phyloP scores from a whole-genome alignment of 2,797 vertebrate genomes.

The Lepus townsendii region DNA sequence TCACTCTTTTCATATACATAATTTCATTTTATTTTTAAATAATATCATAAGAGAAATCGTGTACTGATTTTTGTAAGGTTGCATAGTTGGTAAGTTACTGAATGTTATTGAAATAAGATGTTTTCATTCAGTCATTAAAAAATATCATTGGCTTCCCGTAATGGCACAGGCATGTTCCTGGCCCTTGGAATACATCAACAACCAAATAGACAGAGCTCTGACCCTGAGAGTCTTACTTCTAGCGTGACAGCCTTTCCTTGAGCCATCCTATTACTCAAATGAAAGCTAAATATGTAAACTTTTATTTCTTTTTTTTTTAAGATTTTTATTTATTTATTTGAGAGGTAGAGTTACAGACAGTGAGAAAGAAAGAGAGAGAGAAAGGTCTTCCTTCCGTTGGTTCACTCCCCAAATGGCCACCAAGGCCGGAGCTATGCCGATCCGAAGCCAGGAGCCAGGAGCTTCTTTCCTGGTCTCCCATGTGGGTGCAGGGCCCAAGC shows the following conservation, averaged over 20 bases:
- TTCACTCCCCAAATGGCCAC: too few species aligned
- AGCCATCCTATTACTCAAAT: background rate
- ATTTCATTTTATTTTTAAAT: slow-evolving; percentile 26
- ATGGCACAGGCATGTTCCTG: background rate
- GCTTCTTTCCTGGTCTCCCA: too few species aligned
- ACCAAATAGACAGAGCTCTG: background rate
- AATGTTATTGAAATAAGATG: background rate
- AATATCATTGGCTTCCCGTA: background rate
- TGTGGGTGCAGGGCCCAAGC: too few species aligned
- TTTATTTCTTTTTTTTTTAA: background rate
- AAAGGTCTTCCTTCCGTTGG: too few species aligned
- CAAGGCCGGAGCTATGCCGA: too few species aligned
- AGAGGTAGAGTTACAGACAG: too few species aligned
- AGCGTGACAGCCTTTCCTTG: background rate
- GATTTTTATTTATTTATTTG: background rate
- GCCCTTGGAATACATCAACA: background rate
- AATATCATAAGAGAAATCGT: background rate
- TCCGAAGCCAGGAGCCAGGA: too few species aligned
- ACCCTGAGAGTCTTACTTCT: background rate
- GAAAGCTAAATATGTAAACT: slow-evolving; percentile 11
- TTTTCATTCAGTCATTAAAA: slow-evolving; percentile 7
- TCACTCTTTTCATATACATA: background rate
- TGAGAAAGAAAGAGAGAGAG: too few species aligned
- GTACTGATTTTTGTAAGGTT: background rate
- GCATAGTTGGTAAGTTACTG: background rate